Evolutionary conservation across 1,140 invertebrate genomes (phyloP).

Genomic region (Matsumurasca onukii): DNA sequence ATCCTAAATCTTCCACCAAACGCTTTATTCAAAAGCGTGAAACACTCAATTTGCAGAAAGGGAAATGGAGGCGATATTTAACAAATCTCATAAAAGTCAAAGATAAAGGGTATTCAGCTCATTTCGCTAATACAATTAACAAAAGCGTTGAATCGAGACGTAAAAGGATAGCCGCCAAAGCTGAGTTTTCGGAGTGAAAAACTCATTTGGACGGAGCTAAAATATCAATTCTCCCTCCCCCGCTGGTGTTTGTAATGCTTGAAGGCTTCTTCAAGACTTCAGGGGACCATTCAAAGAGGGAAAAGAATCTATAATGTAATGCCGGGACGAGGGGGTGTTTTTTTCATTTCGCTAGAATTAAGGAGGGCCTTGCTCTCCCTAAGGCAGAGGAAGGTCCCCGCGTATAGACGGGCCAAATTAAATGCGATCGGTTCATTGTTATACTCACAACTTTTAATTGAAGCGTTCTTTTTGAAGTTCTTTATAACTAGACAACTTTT

Average conservation of each 20-base stretch:
- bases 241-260: slow-evolving; percentile 27
- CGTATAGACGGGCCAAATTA: slow-evolving; percentile 19
- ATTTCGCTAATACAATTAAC: slow-evolving; percentile 21
- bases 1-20: too few relatives aligned
- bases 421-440: slow-evolving; percentile 20
- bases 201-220: slow-evolving; percentile 27
- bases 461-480: slow-evolving; percentile 19
- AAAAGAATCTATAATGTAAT: slow-evolving; percentile 32
- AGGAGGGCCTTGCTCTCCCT: background rate
- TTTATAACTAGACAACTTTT: slow-evolving; percentile 21
- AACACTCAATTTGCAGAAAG: too few relatives aligned
- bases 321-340: slow-evolving; percentile 26
- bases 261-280: slow-evolving; percentile 28
- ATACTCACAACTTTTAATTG: slow-evolving; percentile 18
- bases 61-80: too few relatives aligned
- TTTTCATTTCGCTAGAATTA: slow-evolving; percentile 31
- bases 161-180: too few relatives aligned
- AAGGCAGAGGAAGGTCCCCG: too few relatives aligned
- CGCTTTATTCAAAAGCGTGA: too few relatives aligned
- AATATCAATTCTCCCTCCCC: slow-evolving; percentile 28
- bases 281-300: slow-evolving; percentile 25
- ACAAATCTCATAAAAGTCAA: background rate
- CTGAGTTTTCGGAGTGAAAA: slow-evolving; percentile 4
- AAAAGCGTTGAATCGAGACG: background rate
- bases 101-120: slow-evolving; percentile 19